Percentiles rank a stretch among this genome's conserved stretches.
Conservation (phyloP, 2,888 invertebrate species). For the Plemyria rubiginata region DNA sequence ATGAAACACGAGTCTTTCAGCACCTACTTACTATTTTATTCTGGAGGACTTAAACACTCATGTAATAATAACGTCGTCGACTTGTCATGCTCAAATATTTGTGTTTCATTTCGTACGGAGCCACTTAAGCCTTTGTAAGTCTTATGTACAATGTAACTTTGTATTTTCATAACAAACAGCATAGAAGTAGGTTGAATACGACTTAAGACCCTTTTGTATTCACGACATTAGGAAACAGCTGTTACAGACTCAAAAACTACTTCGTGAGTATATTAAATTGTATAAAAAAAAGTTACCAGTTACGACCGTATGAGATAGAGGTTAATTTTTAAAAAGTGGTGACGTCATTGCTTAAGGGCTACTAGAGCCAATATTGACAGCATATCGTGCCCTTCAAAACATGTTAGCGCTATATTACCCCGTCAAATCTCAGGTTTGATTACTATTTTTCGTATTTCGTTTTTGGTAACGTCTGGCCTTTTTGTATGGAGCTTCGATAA, state of each 20-base stretch:
- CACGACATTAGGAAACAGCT: conserved; percentile 23
- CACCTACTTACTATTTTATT: conserved; percentile 10
- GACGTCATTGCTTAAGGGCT: no score
- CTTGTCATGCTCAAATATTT: conserved; percentile 46
- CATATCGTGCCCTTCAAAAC: no score
- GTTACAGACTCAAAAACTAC: background rate
- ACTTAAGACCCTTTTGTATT: conserved; percentile 16
- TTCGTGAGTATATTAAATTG: no score
- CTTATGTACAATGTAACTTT: conserved; percentile 30
- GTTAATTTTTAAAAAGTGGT: no score
- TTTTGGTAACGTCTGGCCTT: no score
- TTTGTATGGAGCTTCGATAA: no score
- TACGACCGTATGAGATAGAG: no score
- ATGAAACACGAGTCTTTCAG: conserved; percentile 5
- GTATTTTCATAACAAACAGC: conserved; percentile 37
- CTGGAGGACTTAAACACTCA: conserved; percentile 18
- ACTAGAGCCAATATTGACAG: no score
- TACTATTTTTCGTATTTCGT: no score
- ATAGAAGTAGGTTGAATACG: conserved; percentile 23
- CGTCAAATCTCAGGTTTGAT: no score
- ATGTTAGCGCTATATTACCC: no score
- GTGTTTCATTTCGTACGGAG: conserved; percentile 43
- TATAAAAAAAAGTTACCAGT: no score
- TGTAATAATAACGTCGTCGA: conserved; percentile 25
- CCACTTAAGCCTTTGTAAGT: conserved; percentile 35